Base-by-base conservation (phyloP, 1,140 invertebrate species). In the Doryteuthis pealeii region DNA sequence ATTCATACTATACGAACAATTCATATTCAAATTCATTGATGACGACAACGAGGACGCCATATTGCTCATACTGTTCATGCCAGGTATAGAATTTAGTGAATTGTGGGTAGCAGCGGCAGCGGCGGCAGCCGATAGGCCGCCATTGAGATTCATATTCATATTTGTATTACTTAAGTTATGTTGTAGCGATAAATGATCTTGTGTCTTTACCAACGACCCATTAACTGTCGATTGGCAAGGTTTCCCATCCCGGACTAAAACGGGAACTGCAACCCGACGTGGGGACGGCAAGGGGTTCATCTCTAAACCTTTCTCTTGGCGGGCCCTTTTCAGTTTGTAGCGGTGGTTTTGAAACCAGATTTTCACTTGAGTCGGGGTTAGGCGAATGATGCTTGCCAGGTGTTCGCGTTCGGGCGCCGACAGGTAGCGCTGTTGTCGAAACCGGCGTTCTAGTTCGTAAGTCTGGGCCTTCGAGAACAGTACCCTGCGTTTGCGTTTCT, bases 381-480 rank as follows among this genome's bases (percentile, higher is more conserved):
- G 89, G n/a, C 94, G 91, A 35, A 99, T 97, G 58, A 96, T 91
- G 65, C 93, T 94, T 0, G 97, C 96, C 58, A 99, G 88, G 83
- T 98, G 95, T 87, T 99, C 97, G 28, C 97, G 89, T 88, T 99
- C 97, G 0, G 95, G 95, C 0, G 96, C 96, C 28, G 94, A 97
- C 14, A 99, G 89, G 85, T 99, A 99, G 65, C 95, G 90, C 86
- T 98, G 96, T 84, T 98, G 95, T n/a, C 96, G 91, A 86, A 99
- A 99, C 66, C 96, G 90, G 81, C 96, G 90, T 85, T 99, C 96
- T 76, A 99, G 85, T 85, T 98, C 96, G 85, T 94, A 97, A 0
- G 96, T 99, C 86, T 99, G 97, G 0, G 95, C 93, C 87, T 99
- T 98, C 32, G 96, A 97, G 86, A 99, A 99, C 0, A 99, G 90